Percentiles rank a stretch among this genome's conserved stretches.
phyloP scores from a whole-genome alignment of 2,797 vertebrate species.

The Halcyon smyrnensis region DNA sequence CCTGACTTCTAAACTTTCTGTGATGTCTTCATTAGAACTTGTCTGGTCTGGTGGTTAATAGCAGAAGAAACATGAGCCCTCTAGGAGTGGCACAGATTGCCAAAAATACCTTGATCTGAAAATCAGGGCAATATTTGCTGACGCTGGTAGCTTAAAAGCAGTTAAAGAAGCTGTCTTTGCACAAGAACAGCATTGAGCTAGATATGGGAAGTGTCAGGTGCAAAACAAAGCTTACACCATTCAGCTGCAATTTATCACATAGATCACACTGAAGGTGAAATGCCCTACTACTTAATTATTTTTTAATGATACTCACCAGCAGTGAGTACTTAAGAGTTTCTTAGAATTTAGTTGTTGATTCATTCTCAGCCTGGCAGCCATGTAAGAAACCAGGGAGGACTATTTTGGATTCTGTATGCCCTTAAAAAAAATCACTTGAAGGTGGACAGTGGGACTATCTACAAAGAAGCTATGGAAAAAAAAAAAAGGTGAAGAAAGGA shows the following conservation, averaged over 20 bases:
- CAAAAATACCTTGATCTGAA: background rate
- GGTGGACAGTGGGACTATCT: background rate
- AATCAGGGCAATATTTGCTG: background rate
- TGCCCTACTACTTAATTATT: background rate
- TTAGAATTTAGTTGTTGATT: background rate
- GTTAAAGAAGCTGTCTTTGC: background rate
- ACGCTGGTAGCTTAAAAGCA: background rate
- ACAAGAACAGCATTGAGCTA: background rate
- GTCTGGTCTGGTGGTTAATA: background rate
- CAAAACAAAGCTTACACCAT: background rate
- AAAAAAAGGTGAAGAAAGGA: background rate
- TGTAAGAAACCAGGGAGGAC: background rate
- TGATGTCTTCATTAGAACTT: background rate
- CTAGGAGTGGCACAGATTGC: background rate
- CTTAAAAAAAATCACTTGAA: background rate
- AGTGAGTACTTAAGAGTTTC: background rate
- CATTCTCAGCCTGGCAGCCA: constrained; percentile 3
- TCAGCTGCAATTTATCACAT: background rate
- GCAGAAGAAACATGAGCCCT: background rate
- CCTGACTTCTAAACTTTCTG: background rate
- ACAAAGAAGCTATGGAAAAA: background rate
- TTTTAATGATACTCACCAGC: background rate
- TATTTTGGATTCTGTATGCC: background rate
- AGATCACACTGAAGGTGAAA: background rate
- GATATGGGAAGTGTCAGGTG: background rate